phyloP scores from a whole-genome alignment of 2,797 vertebrate genomes.

The Rhinella marina region DNA sequence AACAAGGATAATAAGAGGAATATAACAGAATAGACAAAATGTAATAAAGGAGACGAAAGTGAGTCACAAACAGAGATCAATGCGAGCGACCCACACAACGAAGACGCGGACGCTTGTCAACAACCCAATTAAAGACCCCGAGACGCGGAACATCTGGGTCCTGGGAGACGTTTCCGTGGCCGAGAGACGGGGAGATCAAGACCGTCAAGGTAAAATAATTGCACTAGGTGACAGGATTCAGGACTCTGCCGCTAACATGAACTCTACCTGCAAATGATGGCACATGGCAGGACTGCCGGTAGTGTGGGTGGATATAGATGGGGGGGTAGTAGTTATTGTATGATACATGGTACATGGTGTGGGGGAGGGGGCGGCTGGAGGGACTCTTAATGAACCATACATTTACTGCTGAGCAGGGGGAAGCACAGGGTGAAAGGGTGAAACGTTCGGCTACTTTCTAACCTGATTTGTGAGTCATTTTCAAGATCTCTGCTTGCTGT shows the following conservation, averaged over 20 bases:
- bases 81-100: conserved; percentile 12
- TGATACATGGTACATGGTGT: background rate
- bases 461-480: no score
- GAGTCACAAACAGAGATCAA: conserved; percentile 31
- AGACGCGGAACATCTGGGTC: conserved; percentile 32
- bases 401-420: background rate
- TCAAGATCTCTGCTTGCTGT: no score
- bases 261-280: background rate
- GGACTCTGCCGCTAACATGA: background rate
- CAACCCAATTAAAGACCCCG: conserved; percentile 30
- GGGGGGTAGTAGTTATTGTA: background rate
- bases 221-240: background rate
- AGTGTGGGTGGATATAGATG: background rate
- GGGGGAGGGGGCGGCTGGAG: background rate
- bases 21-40: background rate
- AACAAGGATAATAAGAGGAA: background rate
- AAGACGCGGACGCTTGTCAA: conserved; percentile 26
- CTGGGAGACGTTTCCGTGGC: background rate
- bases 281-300: background rate
- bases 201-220: conserved; percentile 31
- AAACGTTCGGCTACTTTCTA: no score
- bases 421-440: no score
- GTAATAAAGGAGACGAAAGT: conserved; percentile 21
- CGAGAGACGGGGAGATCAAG: background rate
- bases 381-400: background rate